Evolutionary conservation across 1,140 invertebrate genomes (phyloP).

Genomic region (Ditylenchus dipsaci): DNA sequence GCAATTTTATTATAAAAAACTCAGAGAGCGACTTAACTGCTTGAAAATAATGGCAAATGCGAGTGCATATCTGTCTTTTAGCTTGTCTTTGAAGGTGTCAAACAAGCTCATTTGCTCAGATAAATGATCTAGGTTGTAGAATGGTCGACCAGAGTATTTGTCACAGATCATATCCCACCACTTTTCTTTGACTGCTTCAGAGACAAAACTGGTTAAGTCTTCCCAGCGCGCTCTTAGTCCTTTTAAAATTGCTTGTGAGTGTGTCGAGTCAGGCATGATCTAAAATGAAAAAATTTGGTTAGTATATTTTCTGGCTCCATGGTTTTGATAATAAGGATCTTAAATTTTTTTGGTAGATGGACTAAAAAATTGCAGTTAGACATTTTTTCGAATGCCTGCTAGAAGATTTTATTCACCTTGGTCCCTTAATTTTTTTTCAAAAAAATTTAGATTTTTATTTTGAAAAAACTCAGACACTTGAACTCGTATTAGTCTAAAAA

Average conservation of each 20-base stretch:
- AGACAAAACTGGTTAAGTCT: conserved; percentile 33
- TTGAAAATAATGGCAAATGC: conserved; percentile 64
- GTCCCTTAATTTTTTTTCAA: too few species aligned
- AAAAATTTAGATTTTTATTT: too few species aligned
- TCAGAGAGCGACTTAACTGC: conserved; percentile 57
- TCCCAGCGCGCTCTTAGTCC: conserved; percentile 34
- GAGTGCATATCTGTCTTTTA: conserved; percentile 61
- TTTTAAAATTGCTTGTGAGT: not conserved
- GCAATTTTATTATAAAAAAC: not conserved
- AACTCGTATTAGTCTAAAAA: too few species aligned
- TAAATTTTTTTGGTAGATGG: too few species aligned
- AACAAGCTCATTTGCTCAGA: conserved; percentile 61
- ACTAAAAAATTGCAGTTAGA: too few species aligned
- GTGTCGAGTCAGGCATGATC: too few species aligned
- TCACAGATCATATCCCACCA: conserved; percentile 53
- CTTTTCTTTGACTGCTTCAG: conserved; percentile 36
- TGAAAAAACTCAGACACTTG: too few species aligned
- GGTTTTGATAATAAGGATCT: too few species aligned
- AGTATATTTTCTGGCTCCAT: too few species aligned
- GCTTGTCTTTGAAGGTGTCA: conserved; percentile 59
- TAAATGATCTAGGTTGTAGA: conserved; percentile 62
- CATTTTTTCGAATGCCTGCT: too few species aligned
- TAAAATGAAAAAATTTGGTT: too few species aligned
- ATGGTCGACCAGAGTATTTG: conserved; percentile 49
- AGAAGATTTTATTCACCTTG: too few species aligned